Base-by-base conservation (phyloP, 2,797 vertebrate genomes). In the Coendou prehensilis region DNA sequence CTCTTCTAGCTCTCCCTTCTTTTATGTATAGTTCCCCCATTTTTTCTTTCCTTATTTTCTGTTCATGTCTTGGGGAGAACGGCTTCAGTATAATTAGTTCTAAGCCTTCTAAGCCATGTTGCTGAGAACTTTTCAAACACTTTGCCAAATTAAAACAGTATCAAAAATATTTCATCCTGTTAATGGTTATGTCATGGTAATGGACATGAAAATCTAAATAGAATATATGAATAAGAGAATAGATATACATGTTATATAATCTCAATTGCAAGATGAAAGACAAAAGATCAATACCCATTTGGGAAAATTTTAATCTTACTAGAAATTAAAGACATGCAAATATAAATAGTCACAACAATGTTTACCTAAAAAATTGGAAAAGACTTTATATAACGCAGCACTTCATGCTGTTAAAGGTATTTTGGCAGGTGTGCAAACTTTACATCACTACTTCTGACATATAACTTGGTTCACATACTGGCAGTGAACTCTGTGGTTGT, bases 161-260 rank as follows among this genome's bases (percentile, higher is more conserved):
- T n/a, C 7, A n/a, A 41, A 71, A 67, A 56, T 5, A 30, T 9
- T 45, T 45, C 2, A 71, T 86, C 4, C 18, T n/a, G 13, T 87
- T 81, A 80, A 89, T 78, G 30, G 41, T 91, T 82, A 85, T 59
- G 45, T 92, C 8, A n/a, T n/a, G n/a, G n/a, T n/a, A 89, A 37
- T 89, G 52, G 37, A 67, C 28, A 69, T 67, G 52, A 75, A 63
- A 63, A 75, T 64, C 30, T 81, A 85, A 88, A 57, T 3, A 41
- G 23, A 79, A 30, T 59, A 50, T 54, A 41, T 45, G 33, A 37
- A 41, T 9, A n/a, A 64, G 23, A 47, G 15, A 67, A 50, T 64
- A 6, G 18, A 50, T 84, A 63, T 61, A 20, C 8, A 85, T 52
- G 23, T 9, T 13, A 14, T 75, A 47, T 47, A 47, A 28, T 47